phyloP scores from a whole-genome alignment of 2,888 invertebrate genomes.

The Lasius fuliginosus region DNA sequence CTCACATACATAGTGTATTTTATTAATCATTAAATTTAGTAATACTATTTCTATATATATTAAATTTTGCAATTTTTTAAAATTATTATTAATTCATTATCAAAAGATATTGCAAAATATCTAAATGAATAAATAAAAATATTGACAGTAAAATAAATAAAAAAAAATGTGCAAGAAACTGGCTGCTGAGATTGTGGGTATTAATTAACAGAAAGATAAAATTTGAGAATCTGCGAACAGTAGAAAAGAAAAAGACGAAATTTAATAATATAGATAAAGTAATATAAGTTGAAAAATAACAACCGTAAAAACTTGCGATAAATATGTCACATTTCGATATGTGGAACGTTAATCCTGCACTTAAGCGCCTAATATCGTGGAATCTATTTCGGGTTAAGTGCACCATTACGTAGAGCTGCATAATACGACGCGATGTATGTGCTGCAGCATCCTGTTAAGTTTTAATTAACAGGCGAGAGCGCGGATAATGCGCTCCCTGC shows the following conservation, averaged over 20 bases:
- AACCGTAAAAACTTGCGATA: conserved; percentile 15
- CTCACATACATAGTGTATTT: not conserved
- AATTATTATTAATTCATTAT: not conserved
- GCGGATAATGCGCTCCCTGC: conserved; percentile 40
- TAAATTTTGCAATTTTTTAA: not conserved
- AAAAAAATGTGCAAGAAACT: not conserved
- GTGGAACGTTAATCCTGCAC: conserved; percentile 30
- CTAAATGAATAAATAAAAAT: not conserved
- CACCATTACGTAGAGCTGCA: conserved; percentile 59
- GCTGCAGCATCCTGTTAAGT: conserved; percentile 67
- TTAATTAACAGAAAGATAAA: not conserved
- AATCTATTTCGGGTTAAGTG: conserved; percentile 57
- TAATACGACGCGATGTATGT: conserved; percentile 59
- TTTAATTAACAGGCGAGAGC: conserved; percentile 70
- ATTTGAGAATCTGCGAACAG: not conserved
- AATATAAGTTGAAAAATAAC: not conserved
- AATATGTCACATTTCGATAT: conserved; percentile 27
- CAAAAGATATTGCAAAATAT: not conserved
- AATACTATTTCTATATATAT: not conserved
- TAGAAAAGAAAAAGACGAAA: not conserved
- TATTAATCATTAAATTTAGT: not conserved
- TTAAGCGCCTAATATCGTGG: conserved; percentile 23
- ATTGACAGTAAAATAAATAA: not conserved
- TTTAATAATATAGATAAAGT: not conserved
- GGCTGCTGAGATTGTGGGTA: not conserved